Base-by-base conservation (phyloP, 53 echinoderm and acorn worm species). In the Actinopyga echinites region DNA sequence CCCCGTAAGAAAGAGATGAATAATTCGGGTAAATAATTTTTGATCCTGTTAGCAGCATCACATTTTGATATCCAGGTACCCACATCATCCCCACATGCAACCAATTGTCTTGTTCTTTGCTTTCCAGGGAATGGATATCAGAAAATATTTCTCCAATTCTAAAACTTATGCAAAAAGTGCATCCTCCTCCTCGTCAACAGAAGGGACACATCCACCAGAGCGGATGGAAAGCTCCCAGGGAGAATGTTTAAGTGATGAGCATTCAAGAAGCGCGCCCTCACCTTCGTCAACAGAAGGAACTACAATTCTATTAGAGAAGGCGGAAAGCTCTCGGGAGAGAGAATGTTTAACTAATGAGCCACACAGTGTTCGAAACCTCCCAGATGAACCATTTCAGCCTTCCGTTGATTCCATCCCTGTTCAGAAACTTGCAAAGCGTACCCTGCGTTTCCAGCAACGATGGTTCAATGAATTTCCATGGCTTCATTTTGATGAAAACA, bases 321-420 rank as follows among this genome's bases (percentile, higher is more conserved):
- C 21, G 22, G 23, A 19, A 28, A 30, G 34, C 30, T 17, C 38
- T 61, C 62, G 17, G 82, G 37, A 81, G 66, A 65, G 28, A 26
- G 30, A 34, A 64, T 30, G 64, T 83, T 35, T 25, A 23, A 63
- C 20, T 37, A 45, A 23, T 83, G 83, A 83, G 38, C 38, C 24
- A 5, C 28, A 42, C 49, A 56, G 0, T 45, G 42, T 45, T 35
- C 79, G n/a, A 13, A 6, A 10, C 11, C 79, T 45, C 20, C 82
- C 61, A 81, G 66, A 65, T 83, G 25, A 83, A 64, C 69, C 83
- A 33, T 83, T 30, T 83, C 69, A 83, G 64, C 65, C 83, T 68
- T 54, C 30, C 36, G 38, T 37, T n/a, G n/a, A 15, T 36, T 35
- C 34, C 37, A 69, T 69, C 36, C 69, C 69, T 21, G 42, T 40